Base-by-base conservation (phyloP, 2,888 invertebrate genomes). In the Entomobrya proxima region DNA sequence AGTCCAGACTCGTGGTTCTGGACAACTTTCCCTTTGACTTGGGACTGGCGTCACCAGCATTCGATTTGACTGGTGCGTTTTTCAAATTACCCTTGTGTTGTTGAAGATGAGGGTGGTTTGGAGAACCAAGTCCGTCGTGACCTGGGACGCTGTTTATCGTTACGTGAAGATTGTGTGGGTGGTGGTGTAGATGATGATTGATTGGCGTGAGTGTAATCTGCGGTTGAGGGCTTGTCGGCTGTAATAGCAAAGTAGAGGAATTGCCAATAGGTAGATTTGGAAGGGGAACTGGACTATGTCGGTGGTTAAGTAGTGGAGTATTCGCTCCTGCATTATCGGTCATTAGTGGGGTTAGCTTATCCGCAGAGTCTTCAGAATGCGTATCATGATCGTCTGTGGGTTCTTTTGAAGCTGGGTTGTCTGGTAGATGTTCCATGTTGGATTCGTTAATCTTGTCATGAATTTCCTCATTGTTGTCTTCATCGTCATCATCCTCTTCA, bases 301-400 rank as follows among this genome's bases (percentile, higher is more conserved):
- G 24, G 6, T 74, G 24, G 2, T n/a, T 6, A 1, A 47, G 32
- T 11, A 74, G 18, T 9, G 74, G 74, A 5, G 74, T 11, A 7
- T 27, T 15, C 9, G 58, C 7, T n/a, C n/a, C n/a, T n/a, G n/a
- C n/a, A 3, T 78, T 64, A 15, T 78, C 47, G 3, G 21, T 55
- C 0, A 75, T 82, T 2, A 87, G 77, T 11, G 87, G 87, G 18
- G 83, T 50, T 4, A 87, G 44, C 44, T 77, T 83, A 30, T 87
- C 87, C 9, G 77, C 85, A 11, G 78, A 83, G 35, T 78, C 83
- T 24, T 85, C 87, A 27, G 83, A 83, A 11, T 86, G 85, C 5
- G 79, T 69, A 15, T 87, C 84, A 13, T 64, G 18, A 44, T 77
- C 61, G 24, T 77, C 61, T 30, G 27, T 3, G 15, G 15, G 3